phyloP scores from a whole-genome alignment of 1,140 invertebrate species.

The Hesperophylax magnus region DNA sequence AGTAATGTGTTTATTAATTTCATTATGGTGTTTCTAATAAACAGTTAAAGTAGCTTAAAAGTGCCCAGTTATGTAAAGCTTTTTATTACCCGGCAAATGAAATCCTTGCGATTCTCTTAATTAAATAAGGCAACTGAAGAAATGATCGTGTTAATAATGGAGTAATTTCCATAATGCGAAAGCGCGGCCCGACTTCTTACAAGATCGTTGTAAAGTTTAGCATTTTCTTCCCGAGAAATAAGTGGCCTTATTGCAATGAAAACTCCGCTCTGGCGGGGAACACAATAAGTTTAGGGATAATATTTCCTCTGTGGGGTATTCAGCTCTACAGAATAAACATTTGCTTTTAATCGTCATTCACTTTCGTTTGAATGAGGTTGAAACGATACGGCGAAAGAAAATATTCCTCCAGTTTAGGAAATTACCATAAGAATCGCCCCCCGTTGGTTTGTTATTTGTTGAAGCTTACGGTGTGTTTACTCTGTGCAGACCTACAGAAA shows the following conservation, averaged over 20 bases:
- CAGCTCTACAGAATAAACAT: constrained; percentile 56
- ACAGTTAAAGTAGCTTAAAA: no score
- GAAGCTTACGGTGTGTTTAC: constrained; percentile 39
- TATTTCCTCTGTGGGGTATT: constrained; percentile 57
- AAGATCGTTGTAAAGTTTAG: constrained; percentile 16
- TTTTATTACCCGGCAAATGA: constrained; percentile 15
- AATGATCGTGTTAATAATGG: background rate
- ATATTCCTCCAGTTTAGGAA: constrained; percentile 58
- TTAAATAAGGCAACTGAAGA: constrained; percentile 9
- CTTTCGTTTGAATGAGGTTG: constrained; percentile 58
- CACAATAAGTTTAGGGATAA: constrained; percentile 49
- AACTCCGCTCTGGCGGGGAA: background rate
- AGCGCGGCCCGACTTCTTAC: background rate
- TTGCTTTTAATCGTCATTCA: constrained; percentile 59
- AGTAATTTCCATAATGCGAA: constrained; percentile 29
- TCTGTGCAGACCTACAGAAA: background rate
- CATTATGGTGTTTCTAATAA: no score
- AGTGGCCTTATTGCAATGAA: constrained; percentile 28
- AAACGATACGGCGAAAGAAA: constrained; percentile 57
- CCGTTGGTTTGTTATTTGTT: constrained; percentile 57
- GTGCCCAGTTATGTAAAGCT: background rate
- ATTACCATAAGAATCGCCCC: constrained; percentile 59
- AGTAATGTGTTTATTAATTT: no score
- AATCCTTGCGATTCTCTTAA: constrained; percentile 19
- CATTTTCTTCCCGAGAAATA: constrained; percentile 15